A percentile compares a stretch with the other conserved stretches of the same genome.
These are phyloP conservation scores for Eulithis testata DNA, from an alignment of 2,888 invertebrate species.

Conservation along the genomic window DNA sequence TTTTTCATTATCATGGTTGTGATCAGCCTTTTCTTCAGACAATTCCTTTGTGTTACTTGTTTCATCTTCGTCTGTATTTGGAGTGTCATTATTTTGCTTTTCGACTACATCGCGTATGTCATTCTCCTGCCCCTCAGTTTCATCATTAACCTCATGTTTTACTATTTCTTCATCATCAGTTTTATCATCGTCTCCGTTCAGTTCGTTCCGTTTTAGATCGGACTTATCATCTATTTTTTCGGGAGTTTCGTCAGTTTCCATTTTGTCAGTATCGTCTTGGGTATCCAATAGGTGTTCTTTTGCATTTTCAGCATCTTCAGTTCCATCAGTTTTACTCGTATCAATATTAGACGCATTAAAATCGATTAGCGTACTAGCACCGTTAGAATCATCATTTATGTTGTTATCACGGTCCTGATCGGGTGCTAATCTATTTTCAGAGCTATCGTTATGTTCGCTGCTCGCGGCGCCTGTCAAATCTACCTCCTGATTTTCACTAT, in stretches of 20 bases:
- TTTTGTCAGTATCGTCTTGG: conserved; percentile 25
- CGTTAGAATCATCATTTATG: conserved; percentile 23
- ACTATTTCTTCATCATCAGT: conserved; percentile 18
- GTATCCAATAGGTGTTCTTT: conserved; percentile 28
- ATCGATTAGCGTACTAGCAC: conserved; percentile 9
- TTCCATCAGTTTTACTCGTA: conserved; percentile 26
- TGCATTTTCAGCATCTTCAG: conserved; percentile 20
- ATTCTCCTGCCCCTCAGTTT: conserved; percentile 9
- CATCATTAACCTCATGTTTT: background rate
- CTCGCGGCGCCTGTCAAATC: conserved; percentile 69
- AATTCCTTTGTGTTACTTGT: conserved; percentile 14
- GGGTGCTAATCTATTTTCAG: conserved; percentile 55
- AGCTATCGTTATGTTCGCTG: conserved; percentile 81
- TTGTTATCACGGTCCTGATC: conserved; percentile 16
- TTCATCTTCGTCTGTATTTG: conserved; percentile 14
- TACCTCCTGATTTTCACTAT: conserved; percentile 63
- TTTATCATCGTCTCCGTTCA: conserved; percentile 23
- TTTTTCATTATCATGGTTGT: conserved; percentile 40
- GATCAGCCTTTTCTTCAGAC: conserved; percentile 23
- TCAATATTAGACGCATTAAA: conserved; percentile 2
- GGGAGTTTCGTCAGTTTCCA: conserved; percentile 22
- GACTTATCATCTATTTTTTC: conserved; percentile 3
- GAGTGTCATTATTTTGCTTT: conserved; percentile 16
- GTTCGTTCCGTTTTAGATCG: conserved; percentile 9
- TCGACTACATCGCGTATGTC: conserved; percentile 9